phyloP scores from a whole-genome alignment of 2,113 vertebrate species.

The Bubo bubo region DNA sequence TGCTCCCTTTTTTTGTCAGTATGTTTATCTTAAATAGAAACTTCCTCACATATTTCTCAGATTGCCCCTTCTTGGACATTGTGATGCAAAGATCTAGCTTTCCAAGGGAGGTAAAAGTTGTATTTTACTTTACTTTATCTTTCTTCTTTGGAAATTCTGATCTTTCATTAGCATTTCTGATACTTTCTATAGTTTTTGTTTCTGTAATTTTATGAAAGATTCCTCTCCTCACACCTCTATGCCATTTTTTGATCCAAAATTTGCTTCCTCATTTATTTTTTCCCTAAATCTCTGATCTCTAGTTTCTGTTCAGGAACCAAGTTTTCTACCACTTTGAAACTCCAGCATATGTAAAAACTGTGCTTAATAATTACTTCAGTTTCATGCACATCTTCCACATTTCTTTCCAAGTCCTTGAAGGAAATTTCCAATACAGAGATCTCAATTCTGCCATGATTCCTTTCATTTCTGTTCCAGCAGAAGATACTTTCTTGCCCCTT shows the following conservation, averaged over 20 bases:
- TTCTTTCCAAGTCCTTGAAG: conserved; percentile 39
- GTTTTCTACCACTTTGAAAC: background rate
- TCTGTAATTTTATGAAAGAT: background rate
- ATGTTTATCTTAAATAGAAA: background rate
- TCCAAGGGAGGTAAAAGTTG: background rate
- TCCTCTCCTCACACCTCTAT: background rate
- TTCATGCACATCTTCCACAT: background rate
- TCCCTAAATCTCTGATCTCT: background rate
- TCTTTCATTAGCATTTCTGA: background rate
- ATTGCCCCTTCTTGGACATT: background rate
- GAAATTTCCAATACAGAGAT: background rate
- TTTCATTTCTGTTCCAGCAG: conserved; percentile 37
- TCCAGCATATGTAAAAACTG: background rate
- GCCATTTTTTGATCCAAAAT: background rate
- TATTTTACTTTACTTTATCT: background rate
- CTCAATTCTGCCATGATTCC: background rate
- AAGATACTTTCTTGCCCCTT: background rate
- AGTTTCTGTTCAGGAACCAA: background rate
- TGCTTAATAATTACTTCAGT: background rate
- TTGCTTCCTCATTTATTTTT: conserved; percentile 3
- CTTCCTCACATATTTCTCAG: background rate
- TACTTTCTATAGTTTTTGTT: background rate
- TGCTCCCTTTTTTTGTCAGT: background rate
- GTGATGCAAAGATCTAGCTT: background rate
- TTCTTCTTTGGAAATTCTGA: background rate